These are phyloP conservation scores for Drosophila multiciliata DNA, from an alignment of 2,888 invertebrate genomes.

Conservation along the genomic window DNA sequence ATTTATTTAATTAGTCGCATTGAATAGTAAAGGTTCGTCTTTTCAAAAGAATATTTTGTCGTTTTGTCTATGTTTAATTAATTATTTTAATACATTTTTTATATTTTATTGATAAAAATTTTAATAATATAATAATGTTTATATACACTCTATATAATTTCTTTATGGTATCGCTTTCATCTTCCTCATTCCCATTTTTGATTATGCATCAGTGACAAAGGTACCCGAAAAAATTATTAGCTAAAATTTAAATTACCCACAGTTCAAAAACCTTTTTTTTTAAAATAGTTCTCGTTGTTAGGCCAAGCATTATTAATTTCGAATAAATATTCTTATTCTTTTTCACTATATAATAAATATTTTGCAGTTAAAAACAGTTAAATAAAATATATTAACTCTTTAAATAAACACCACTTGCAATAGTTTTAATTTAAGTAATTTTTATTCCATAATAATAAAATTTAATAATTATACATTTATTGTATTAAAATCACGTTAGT, in stretches of 20 bases:
- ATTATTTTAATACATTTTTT: not conserved
- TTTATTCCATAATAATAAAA: conserved; percentile 13
- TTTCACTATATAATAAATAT: not conserved
- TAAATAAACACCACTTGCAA: not conserved
- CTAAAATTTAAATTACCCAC: not conserved
- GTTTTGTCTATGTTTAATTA: not conserved
- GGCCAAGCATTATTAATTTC: no score
- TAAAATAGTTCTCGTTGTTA: no score
- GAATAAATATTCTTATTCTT: not conserved
- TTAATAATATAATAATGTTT: no score
- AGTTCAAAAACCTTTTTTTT: no score
- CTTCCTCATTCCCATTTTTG: not conserved
- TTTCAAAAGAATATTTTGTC: not conserved
- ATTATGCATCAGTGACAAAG: not conserved
- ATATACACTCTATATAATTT: not conserved
- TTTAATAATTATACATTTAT: conserved; percentile 31
- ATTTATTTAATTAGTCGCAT: not conserved
- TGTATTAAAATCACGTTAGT: conserved; percentile 59
- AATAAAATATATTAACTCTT: not conserved
- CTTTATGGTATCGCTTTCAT: not conserved
- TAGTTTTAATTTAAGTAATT: not conserved
- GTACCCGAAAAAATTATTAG: no score
- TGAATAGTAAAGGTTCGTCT: not conserved
- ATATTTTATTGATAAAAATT: no score
- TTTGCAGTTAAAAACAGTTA: not conserved